Evolutionary conservation across 37 sponge, comb jelly and placozoan genomes (phyloP).

Genomic region (Cliona cf. orientalis): DNA sequence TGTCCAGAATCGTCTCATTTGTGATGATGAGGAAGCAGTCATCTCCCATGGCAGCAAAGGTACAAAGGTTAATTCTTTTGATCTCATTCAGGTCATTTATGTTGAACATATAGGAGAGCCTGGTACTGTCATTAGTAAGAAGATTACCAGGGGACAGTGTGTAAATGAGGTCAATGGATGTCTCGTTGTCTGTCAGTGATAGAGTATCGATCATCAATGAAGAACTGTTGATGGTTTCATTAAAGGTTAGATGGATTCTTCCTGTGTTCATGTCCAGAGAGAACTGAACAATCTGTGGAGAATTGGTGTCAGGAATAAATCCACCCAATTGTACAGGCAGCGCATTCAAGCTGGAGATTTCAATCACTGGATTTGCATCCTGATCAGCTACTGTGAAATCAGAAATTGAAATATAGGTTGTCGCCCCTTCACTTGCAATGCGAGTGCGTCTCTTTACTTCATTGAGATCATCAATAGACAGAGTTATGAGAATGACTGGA

Average conservation of each 20-base stretch:
- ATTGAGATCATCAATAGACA: constrained; percentile 72
- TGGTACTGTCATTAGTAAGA: constrained; percentile 58
- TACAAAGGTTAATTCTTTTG: constrained; percentile 81
- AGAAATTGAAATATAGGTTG: constrained; percentile 63
- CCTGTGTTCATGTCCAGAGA: constrained; percentile 80
- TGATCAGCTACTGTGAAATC: constrained; percentile 55
- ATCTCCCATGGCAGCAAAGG: constrained; percentile 26
- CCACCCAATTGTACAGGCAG: neutral
- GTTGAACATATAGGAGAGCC: constrained; percentile 61
- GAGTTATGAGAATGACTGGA: constrained; percentile 59
- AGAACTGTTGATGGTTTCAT: constrained; percentile 78
- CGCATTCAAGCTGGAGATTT: constrained; percentile 22
- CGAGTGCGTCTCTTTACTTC: constrained; percentile 65
- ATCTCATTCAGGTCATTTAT: constrained; percentile 69
- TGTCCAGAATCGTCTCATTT: constrained; percentile 64
- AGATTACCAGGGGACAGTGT: constrained; percentile 37
- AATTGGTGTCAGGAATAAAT: constrained; percentile 72
- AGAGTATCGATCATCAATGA: constrained; percentile 49
- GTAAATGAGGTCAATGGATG: constrained; percentile 3
- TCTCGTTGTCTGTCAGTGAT: constrained; percentile 31
- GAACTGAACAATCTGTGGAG: constrained; percentile 62
- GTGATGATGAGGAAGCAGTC: constrained; percentile 78
- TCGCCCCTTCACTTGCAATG: constrained; percentile 42
- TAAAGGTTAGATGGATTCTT: constrained; percentile 69
- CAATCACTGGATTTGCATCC: constrained; percentile 64